Conservation (phyloP, 2,888 invertebrate genomes). For the Dryocosmus kuriphilus region DNA sequence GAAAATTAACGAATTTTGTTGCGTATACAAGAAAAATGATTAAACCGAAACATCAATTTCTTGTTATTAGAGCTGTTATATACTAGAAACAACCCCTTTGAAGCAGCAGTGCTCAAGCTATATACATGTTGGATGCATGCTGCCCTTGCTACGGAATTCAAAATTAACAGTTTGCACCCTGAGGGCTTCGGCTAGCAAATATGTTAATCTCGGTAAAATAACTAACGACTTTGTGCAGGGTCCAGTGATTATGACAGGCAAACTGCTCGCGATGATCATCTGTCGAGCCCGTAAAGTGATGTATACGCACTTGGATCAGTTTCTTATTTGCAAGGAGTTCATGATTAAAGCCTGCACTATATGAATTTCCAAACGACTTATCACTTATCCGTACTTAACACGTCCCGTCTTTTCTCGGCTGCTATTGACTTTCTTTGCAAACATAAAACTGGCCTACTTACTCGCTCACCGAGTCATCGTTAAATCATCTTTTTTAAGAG, state of each 20-base stretch:
- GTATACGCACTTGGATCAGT: conserved; percentile 51
- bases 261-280: conserved; percentile 46
- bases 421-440: conserved; percentile 54
- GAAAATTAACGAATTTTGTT: neutral
- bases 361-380: conserved; percentile 59
- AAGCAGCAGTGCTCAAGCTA: neutral
- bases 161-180: conserved; percentile 63
- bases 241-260: conserved; percentile 60
- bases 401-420: conserved; percentile 52
- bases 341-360: conserved; percentile 54
- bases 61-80: neutral
- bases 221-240: conserved; percentile 64
- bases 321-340: conserved; percentile 55
- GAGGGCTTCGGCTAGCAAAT: conserved; percentile 61
- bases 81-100: neutral
- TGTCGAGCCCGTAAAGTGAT: conserved; percentile 51
- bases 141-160: conserved; percentile 32
- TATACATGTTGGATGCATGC: neutral
- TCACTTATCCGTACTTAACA: conserved; percentile 52
- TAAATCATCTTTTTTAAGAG: conserved; percentile 46
- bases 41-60: conserved; percentile 1
- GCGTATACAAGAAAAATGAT: neutral
- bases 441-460: conserved; percentile 57
- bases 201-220: conserved; percentile 69
- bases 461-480: conserved; percentile 54